Evolutionary conservation across 2,797 vertebrate genomes (phyloP), one percentile per base, ranked within the genome.

Genomic region (Siniperca undulata): DNA sequence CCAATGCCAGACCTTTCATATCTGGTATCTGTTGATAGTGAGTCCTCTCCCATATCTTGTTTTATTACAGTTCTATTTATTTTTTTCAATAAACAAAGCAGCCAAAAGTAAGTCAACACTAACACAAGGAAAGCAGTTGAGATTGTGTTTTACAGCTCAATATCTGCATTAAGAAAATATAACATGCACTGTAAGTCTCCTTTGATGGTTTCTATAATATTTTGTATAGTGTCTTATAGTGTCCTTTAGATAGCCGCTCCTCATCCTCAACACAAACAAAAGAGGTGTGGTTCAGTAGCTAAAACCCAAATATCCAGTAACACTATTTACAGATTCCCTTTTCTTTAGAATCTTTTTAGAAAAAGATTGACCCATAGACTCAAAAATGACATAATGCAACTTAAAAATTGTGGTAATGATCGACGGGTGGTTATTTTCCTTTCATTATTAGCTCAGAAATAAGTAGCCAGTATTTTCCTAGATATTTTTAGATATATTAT

Each of bases 401-500:
- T 38, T 24, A 55, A 67, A 50, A 22, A 22, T 67, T 48, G n/a
- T 17, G n/a, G n/a, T 30, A 48, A 30, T 27, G n/a, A 24, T 65
- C 22, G 3, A 24, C 7, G 4, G 62, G 22, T 17, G 13, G n/a
- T 24, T 17, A 48, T 64, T 46, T 19, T 24, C 2, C 24, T 48
- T 30, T 74, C 19, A 74, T 56, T 14, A 27, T 24, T 5, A 12
- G 7, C 36, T 61, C 17, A 69, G 19, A 70, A 81, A 50, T 50
- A 70, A 36, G n/a, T 3, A 48, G 27, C 58, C 42, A 36, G 48
- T 64, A 19, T 62, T 62, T 67, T 46, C 13, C 13, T 4, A 5
- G 17, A 17, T 72, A 60, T 80, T 34, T 74, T 60, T 67, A 53
- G 78, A 64, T n/a, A 20, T 5, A 38, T 53, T 68, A 30, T n/a